Conservation (phyloP, 1,140 invertebrate genomes). For the Panonychus citri region DNA sequence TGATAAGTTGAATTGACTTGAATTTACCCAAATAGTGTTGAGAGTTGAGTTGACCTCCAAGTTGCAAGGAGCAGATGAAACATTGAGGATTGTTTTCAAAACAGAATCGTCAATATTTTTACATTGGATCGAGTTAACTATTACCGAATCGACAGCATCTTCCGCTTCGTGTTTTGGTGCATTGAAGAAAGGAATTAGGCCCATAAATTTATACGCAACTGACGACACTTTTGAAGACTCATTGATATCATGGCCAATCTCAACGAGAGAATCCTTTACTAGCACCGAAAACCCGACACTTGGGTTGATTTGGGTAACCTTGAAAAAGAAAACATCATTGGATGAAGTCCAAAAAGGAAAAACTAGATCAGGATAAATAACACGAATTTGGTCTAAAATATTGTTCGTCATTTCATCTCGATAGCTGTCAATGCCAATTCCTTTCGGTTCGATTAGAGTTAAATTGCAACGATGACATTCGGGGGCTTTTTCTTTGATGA, state of each 20-base stretch:
- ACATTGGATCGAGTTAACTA: neutral
- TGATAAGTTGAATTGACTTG: neutral
- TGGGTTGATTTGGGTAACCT: neutral
- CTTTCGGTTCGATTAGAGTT: neutral
- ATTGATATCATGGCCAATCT: neutral
- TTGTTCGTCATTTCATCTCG: neutral
- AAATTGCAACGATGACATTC: neutral
- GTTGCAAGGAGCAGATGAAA: conserved; percentile 2
- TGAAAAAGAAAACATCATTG: neutral
- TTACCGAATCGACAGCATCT: neutral
- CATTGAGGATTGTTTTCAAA: neutral
- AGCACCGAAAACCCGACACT: neutral
- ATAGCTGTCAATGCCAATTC: neutral
- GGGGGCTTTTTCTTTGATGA: neutral
- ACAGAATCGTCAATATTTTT: neutral
- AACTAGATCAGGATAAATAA: neutral
- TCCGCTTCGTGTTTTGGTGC: neutral
- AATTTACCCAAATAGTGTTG: conserved; percentile 12
- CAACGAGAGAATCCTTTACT: neutral
- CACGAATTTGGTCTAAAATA: neutral
- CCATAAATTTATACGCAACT: no score
- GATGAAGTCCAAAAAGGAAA: neutral
- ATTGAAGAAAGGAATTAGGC: no score
- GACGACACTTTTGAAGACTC: no score
- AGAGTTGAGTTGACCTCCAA: conserved; percentile 13